These are phyloP conservation scores for Apamea anceps DNA, from an alignment of 2,888 invertebrate species.

Conservation along the genomic window DNA sequence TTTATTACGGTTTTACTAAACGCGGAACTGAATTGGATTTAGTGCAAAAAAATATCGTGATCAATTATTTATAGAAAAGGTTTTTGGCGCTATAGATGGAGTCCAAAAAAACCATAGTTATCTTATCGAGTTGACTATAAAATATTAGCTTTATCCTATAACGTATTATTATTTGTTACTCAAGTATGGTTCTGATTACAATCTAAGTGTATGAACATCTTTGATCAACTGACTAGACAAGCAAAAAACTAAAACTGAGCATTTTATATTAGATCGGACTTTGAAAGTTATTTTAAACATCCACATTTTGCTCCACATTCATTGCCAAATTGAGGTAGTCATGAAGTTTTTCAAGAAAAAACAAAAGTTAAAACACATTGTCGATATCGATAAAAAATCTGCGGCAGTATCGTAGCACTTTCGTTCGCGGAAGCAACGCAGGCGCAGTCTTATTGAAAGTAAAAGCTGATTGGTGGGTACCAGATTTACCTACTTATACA, in stretches of 20 bases:
- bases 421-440: constrained; percentile 85
- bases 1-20: constrained; percentile 66
- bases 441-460: constrained; percentile 82
- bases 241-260: constrained; percentile 40
- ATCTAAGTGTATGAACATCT: constrained; percentile 50
- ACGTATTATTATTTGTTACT: constrained; percentile 56
- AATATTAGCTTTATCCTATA: constrained; percentile 57
- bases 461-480: constrained; percentile 85
- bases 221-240: constrained; percentile 34
- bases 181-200: constrained; percentile 49
- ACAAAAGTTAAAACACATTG: constrained; percentile 5
- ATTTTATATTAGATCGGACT: neutral
- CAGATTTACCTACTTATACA: constrained; percentile 76
- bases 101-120: constrained; percentile 60
- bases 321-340: constrained; percentile 14
- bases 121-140: constrained; percentile 57
- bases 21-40: constrained; percentile 74
- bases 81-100: constrained; percentile 64
- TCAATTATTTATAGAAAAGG: constrained; percentile 75
- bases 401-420: constrained; percentile 76
- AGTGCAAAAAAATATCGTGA: constrained; percentile 77
- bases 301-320: constrained; percentile 38
- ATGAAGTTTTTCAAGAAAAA: constrained; percentile 20
- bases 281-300: constrained; percentile 17
- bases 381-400: constrained; percentile 65